These are phyloP conservation scores for Diplazon laetatorius DNA, from an alignment of 2,888 invertebrate species.

Conservation along the genomic window DNA sequence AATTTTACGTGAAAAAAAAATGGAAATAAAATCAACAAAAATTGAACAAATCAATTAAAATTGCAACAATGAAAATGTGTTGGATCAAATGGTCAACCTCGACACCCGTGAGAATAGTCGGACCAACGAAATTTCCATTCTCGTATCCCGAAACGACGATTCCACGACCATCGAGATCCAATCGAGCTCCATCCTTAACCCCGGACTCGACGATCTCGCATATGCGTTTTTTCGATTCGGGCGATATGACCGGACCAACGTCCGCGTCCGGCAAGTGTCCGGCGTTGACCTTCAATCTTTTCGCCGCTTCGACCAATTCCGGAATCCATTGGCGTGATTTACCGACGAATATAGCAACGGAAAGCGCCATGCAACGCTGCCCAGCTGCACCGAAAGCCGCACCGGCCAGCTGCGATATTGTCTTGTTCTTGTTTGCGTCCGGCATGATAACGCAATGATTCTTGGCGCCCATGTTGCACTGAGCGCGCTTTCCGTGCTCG, in stretches of 20 bases:
- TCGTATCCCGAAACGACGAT: constrained; percentile 94
- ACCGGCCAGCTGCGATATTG: constrained; percentile 94
- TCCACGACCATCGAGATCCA: constrained; percentile 94
- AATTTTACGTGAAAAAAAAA: too few species aligned
- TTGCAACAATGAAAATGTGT: too few species aligned
- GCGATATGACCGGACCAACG: constrained; percentile 97
- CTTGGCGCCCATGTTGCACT: constrained; percentile 99
- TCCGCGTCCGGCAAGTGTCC: constrained; percentile 92
- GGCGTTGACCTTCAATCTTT: constrained; percentile 95
- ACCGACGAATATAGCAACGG: constrained; percentile 96
- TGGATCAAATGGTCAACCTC: constrained; percentile 81
- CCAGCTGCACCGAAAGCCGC: constrained; percentile 99
- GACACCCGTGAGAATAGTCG: constrained; percentile 95
- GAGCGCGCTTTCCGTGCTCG: constrained; percentile 96
- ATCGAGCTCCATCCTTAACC: constrained; percentile 93
- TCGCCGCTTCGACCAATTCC: constrained; percentile 92
- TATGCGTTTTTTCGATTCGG: constrained; percentile 94
- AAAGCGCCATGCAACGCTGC: constrained; percentile 99
- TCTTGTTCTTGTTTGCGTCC: constrained; percentile 98
- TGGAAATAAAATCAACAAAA: too few species aligned
- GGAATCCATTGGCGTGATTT: constrained; percentile 94
- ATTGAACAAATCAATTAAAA: too few species aligned
- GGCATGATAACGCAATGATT: constrained; percentile 99
- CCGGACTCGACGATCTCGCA: constrained; percentile 91
- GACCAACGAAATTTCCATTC: constrained; percentile 99